phyloP scores from a whole-genome alignment of 2,113 vertebrate species.

The Serinus canaria region DNA sequence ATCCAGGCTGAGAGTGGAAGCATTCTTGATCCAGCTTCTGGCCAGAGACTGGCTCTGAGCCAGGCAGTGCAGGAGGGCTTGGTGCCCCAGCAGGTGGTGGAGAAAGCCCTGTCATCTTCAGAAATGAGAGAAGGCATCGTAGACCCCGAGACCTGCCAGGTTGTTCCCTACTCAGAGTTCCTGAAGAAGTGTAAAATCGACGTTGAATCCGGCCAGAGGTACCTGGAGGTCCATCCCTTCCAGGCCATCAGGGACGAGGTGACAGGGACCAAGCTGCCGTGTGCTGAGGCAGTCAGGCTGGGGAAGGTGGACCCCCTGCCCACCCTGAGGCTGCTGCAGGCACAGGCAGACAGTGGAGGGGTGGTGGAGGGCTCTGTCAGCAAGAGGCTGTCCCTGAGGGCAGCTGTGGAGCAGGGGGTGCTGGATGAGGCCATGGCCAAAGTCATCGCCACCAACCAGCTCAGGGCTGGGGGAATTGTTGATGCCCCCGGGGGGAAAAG shows the following conservation, averaged over 20 bases:
- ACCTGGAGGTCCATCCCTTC: conserved; percentile 85
- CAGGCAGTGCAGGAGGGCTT: conserved; percentile 75
- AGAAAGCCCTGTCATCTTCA: conserved; percentile 64
- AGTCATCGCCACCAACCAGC: conserved; percentile 78
- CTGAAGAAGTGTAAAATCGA: conserved; percentile 90
- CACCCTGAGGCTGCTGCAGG: conserved; percentile 79
- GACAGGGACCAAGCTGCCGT: conserved; percentile 54
- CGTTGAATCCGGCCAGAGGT: conserved; percentile 86
- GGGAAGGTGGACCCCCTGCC: conserved; percentile 77
- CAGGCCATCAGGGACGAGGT: conserved; percentile 70
- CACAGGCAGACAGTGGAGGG: conserved; percentile 84
- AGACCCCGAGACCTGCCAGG: conserved; percentile 77
- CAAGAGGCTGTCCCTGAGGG: conserved; percentile 74
- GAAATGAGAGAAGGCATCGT: conserved; percentile 71
- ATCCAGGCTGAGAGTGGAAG: conserved; percentile 65
- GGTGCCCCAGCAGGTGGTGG: conserved; percentile 59
- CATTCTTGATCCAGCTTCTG: conserved; percentile 70
- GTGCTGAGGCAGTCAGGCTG: conserved; percentile 74
- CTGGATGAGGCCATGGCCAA: conserved; percentile 77
- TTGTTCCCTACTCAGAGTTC: conserved; percentile 85
- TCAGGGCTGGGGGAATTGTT: conserved; percentile 79
- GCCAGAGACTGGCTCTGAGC: conserved; percentile 72
- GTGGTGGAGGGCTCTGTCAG: conserved; percentile 80
- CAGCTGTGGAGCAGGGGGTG: conserved; percentile 75
- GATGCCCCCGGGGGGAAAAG: conserved; percentile 68